phyloP scores from a whole-genome alignment of 2,113 vertebrate species.

The Gallinago jamesoni region DNA sequence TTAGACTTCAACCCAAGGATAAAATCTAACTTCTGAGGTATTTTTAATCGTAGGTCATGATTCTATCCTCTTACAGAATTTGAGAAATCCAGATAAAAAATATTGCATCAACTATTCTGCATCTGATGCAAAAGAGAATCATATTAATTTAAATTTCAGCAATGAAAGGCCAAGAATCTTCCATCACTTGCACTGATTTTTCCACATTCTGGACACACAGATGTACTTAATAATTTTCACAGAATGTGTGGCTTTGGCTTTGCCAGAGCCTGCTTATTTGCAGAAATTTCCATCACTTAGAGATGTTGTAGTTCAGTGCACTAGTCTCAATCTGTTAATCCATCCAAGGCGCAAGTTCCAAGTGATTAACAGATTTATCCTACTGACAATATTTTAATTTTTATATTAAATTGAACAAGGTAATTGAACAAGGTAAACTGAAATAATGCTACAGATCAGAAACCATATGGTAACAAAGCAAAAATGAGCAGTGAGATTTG shows the following conservation, averaged over 20 bases:
- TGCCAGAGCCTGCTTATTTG: not conserved
- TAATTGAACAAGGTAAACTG: not conserved
- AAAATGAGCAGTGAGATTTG: not conserved
- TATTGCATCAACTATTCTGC: not conserved
- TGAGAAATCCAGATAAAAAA: not conserved
- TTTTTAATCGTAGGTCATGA: no score
- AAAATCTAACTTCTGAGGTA: not conserved
- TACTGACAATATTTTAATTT: not conserved
- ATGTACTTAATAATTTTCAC: not conserved
- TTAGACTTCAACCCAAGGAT: not conserved
- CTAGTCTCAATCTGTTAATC: not conserved
- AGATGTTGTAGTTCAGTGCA: not conserved
- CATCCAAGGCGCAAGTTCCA: not conserved
- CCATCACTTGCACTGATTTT: not conserved
- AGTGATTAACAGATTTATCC: not conserved
- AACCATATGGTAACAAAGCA: not conserved
- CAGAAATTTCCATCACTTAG: not conserved
- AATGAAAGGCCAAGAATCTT: not conserved
- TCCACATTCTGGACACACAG: not conserved
- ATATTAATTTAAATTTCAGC: not conserved
- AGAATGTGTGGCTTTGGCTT: not conserved
- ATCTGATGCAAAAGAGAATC: not conserved
- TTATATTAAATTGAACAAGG: not conserved
- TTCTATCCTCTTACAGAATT: not conserved
- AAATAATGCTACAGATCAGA: not conserved